Conservation (phyloP, 2,888 invertebrate species). For the Mesorhabditis sp. region DNA sequence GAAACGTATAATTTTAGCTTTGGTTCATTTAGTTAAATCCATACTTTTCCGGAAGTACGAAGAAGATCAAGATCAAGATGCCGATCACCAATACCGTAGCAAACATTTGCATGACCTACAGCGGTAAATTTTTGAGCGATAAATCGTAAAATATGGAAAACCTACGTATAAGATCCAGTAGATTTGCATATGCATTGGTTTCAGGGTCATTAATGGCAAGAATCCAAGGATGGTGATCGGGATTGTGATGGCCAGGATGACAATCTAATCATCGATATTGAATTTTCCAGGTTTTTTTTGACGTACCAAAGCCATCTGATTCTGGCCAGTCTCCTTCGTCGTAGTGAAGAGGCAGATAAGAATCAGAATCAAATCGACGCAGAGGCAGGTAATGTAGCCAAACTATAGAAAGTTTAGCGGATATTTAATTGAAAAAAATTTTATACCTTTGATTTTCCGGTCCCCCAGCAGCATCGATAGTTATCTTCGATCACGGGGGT, state of each 20-base stretch:
- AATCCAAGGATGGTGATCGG: neutral
- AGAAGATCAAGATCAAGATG: neutral
- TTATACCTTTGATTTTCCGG: neutral
- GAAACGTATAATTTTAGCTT: neutral
- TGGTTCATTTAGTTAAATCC: too few relatives aligned
- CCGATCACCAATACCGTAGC: neutral
- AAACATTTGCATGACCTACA: neutral
- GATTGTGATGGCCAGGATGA: neutral
- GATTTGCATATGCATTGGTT: neutral
- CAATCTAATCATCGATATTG: neutral
- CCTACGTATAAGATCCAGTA: neutral
- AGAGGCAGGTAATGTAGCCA: constrained; percentile 1
- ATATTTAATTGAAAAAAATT: neutral
- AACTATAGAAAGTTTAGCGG: neutral
- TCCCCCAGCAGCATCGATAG: neutral
- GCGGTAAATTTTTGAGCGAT: neutral
- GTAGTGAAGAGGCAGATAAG: neutral
- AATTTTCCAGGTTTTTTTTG: neutral
- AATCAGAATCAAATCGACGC: neutral
- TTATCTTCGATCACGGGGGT: neutral
- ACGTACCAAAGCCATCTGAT: neutral
- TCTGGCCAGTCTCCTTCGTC: neutral
- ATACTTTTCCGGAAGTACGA: neutral
- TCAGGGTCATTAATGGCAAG: neutral
- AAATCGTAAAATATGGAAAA: neutral